phyloP scores from a whole-genome alignment of 2,888 invertebrate species.

The Mimumesa dahlbomi region DNA sequence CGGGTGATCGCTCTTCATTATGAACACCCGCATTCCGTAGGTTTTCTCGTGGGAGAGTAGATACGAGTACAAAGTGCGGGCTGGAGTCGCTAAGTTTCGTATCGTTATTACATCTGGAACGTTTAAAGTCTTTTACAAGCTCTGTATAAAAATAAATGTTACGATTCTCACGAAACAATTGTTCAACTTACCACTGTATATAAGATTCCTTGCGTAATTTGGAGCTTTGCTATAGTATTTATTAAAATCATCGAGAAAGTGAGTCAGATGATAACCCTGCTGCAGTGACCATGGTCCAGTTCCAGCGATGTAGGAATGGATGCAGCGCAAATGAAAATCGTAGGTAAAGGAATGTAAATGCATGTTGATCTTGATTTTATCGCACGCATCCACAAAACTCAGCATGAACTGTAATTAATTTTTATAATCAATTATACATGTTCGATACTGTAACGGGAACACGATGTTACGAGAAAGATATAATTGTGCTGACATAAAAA shows the following conservation, averaged over 20 bases:
- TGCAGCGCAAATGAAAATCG: slow-evolving; percentile 87
- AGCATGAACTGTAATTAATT: slow-evolving; percentile 80
- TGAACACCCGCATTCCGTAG: slow-evolving; percentile 86
- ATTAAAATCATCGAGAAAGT: slow-evolving; percentile 88
- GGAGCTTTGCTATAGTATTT: slow-evolving; percentile 90
- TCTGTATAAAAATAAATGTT: too few relatives aligned
- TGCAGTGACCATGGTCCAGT: slow-evolving; percentile 81
- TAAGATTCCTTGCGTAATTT: slow-evolving; percentile 87
- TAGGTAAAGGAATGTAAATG: slow-evolving; percentile 90
- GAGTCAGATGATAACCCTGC: slow-evolving; percentile 86
- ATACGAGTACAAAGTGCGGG: slow-evolving; percentile 86
- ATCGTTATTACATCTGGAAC: slow-evolving; percentile 82
- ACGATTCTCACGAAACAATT: background rate
- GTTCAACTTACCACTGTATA: slow-evolving; percentile 83
- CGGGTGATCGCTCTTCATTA: slow-evolving; percentile 81
- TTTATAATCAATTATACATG: too few relatives aligned
- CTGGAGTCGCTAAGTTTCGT: slow-evolving; percentile 84
- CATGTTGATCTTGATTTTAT: slow-evolving; percentile 86
- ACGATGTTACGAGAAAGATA: too few relatives aligned
- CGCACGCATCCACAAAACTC: slow-evolving; percentile 86
- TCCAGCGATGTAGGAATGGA: slow-evolving; percentile 85
- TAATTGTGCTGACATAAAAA: too few relatives aligned
- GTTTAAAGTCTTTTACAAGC: slow-evolving; percentile 2
- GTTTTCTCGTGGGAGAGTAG: slow-evolving; percentile 85
- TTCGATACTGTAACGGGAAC: too few relatives aligned